Percentiles rank a stretch among this genome's conserved stretches.
Evolutionary conservation across 2,797 vertebrate genomes (phyloP).

Genomic region (Astyanax mexicanus): DNA sequence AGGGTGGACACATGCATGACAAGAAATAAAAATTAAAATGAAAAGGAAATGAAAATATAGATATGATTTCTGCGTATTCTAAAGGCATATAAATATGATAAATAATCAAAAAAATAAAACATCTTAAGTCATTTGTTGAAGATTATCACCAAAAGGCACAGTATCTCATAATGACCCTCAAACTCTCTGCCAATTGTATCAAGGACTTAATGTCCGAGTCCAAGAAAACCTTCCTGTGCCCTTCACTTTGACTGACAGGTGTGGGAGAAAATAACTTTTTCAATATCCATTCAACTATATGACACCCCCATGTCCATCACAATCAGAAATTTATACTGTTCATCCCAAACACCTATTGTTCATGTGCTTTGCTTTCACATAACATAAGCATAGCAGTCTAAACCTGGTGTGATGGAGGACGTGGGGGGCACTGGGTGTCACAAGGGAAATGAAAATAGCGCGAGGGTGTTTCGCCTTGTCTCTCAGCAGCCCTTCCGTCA

Average conservation of each 20-base stretch:
- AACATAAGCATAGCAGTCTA: conserved; percentile 17
- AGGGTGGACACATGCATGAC: no score
- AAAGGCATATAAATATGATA: no score
- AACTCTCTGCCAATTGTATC: no score
- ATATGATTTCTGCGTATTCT: no score
- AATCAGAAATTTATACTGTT: background rate
- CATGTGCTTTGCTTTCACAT: conserved; percentile 25
- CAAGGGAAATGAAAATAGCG: conserved; percentile 32
- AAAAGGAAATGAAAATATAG: no score
- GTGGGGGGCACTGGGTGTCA: conserved; percentile 19
- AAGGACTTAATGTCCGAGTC: background rate
- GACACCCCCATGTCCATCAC: conserved; percentile 1
- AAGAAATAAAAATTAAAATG: no score
- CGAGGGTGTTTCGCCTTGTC: conserved; percentile 49
- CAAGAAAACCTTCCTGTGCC: background rate
- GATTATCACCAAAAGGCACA: no score
- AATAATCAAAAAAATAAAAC: no score
- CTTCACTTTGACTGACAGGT: conserved; percentile 13
- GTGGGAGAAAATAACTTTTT: background rate
- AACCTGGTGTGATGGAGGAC: conserved; percentile 24
- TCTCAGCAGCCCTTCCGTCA: conserved; percentile 56
- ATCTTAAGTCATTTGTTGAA: no score
- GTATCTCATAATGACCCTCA: no score
- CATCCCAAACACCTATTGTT: conserved; percentile 5
- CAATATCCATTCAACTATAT: background rate